These are phyloP conservation scores for Esox lucius DNA, from an alignment of 2,797 vertebrate genomes.

Conservation along the genomic window DNA sequence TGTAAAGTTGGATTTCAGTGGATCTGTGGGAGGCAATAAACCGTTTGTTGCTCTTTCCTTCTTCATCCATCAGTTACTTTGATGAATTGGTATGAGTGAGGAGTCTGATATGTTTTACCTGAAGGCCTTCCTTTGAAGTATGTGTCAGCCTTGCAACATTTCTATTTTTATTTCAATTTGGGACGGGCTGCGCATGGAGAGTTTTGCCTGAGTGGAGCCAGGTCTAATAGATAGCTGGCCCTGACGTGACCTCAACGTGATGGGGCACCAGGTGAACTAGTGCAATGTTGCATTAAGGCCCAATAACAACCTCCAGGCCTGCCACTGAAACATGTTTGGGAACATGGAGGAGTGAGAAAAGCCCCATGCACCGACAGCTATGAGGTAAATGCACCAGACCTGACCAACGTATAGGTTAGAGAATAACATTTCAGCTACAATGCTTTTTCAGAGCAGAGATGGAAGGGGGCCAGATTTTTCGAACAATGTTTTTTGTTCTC, in stretches of 20 bases:
- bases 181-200: constrained; percentile 11
- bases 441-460: constrained; percentile 2
- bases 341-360: not conserved
- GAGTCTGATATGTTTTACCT: constrained; percentile 46
- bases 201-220: constrained; percentile 20
- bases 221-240: constrained; percentile 39
- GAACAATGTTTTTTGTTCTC: no score
- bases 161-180: constrained; percentile 48
- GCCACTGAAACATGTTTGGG: constrained; percentile 13
- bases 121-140: constrained; percentile 41
- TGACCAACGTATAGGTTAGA: not conserved
- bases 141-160: constrained; percentile 35
- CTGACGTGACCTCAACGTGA: constrained; percentile 10
- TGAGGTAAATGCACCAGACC: not conserved
- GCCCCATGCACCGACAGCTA: not conserved
- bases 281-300: constrained; percentile 32
- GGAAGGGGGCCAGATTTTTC: not conserved
- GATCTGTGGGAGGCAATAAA: not conserved
- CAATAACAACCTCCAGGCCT: constrained; percentile 27
- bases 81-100: constrained; percentile 40
- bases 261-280: constrained; percentile 33
- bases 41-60: not conserved
- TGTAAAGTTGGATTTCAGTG: not conserved
- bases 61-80: constrained; percentile 39
- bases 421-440: not conserved